phyloP scores from a whole-genome alignment of 2,113 vertebrate species.

The Cheirogaleus medius region DNA sequence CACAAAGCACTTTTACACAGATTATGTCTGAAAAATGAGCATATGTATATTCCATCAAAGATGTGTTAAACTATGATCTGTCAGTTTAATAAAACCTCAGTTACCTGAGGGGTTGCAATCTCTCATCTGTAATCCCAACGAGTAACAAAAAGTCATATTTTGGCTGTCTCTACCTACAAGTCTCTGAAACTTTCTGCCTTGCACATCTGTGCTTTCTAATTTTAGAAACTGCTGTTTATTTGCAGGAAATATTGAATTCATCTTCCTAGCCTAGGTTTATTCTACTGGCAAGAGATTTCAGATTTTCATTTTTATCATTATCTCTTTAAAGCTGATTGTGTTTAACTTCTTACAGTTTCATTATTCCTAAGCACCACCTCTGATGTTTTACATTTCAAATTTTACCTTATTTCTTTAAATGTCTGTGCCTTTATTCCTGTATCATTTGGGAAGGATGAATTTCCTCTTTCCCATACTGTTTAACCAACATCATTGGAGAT shows the following conservation, averaged over 20 bases:
- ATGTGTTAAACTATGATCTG: neutral
- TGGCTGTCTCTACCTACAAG: neutral
- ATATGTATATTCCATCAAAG: neutral
- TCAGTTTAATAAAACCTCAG: neutral
- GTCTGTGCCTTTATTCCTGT: constrained; percentile 22
- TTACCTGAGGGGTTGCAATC: neutral
- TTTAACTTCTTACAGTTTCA: constrained; percentile 78
- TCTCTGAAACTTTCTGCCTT: constrained; percentile 57
- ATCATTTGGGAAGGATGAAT: neutral
- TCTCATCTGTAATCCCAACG: neutral
- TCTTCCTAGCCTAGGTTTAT: constrained; percentile 62
- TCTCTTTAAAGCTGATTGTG: constrained; percentile 77
- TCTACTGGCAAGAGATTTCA: constrained; percentile 68
- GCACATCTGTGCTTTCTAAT: constrained; percentile 58
- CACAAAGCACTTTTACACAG: neutral
- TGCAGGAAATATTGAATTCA: constrained; percentile 67
- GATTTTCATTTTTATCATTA: constrained; percentile 78
- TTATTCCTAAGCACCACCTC: constrained; percentile 59
- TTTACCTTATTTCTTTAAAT: constrained; percentile 66
- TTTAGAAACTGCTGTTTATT: constrained; percentile 76
- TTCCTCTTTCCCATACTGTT: neutral
- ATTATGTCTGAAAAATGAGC: neutral
- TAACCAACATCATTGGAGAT: neutral
- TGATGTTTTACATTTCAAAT: constrained; percentile 49
- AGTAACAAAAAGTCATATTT: neutral